A percentile compares a stretch with the other conserved stretches of the same genome.
Conservation (phyloP, 2,888 invertebrate species). For the Cheiracanthium punctorium region DNA sequence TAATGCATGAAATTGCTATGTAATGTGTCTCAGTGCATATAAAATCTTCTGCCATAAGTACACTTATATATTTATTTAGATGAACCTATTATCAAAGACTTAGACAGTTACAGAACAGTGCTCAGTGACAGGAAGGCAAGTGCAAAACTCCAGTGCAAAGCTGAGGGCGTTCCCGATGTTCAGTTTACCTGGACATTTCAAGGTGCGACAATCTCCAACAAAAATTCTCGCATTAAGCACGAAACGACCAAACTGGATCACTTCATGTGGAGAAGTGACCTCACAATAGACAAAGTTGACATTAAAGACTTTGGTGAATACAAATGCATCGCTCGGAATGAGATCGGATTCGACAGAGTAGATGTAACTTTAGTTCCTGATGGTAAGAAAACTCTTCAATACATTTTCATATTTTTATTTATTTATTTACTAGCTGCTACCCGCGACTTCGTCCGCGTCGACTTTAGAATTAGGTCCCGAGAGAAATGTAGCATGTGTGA, state of each 20-base stretch:
- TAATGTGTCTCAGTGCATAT: background rate
- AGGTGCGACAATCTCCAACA: constrained; percentile 81
- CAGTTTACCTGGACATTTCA: constrained; percentile 90
- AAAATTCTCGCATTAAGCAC: constrained; percentile 87
- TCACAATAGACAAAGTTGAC: constrained; percentile 87
- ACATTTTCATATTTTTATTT: too few relatives aligned
- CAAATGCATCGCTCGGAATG: constrained; percentile 91
- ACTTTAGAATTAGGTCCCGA: too few relatives aligned
- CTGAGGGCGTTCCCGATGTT: constrained; percentile 88
- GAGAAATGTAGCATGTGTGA: too few relatives aligned
- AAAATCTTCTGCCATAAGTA: too few relatives aligned
- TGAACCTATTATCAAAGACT: constrained; percentile 87
- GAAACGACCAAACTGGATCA: constrained; percentile 83
- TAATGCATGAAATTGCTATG: background rate
- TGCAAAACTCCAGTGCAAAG: constrained; percentile 81
- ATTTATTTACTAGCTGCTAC: too few relatives aligned
- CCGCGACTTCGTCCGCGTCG: too few relatives aligned
- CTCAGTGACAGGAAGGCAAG: constrained; percentile 86
- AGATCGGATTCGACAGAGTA: constrained; percentile 86
- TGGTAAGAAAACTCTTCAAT: constrained; percentile 76
- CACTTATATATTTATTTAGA: too few relatives aligned
- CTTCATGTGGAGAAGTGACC: constrained; percentile 86
- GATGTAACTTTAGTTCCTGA: constrained; percentile 90
- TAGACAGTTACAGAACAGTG: constrained; percentile 82
- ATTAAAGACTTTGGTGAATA: constrained; percentile 92